Evolutionary conservation across 1,140 invertebrate genomes (phyloP).

Genomic region (Trichomalopsis sarcophagae): DNA sequence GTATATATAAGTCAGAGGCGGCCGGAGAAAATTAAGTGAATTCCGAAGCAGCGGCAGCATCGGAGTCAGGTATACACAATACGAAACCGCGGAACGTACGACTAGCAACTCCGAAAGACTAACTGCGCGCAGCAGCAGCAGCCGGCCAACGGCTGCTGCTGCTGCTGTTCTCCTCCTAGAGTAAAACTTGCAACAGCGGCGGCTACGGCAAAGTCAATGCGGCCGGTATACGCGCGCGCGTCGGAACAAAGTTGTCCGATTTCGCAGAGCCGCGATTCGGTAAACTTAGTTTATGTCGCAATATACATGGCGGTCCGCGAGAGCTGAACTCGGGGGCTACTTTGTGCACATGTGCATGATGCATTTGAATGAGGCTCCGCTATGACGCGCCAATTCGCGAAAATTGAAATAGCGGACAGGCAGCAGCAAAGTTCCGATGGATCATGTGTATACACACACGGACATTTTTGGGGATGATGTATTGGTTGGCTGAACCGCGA

Average conservation of each 20-base stretch:
- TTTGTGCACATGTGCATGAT: not conserved
- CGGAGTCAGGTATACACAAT: not conserved
- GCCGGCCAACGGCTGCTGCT: not conserved
- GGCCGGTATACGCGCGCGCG: not conserved
- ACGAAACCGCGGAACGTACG: conserved; percentile 2
- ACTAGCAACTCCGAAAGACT: not conserved
- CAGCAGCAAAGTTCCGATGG: not conserved
- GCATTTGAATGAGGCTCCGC: not conserved
- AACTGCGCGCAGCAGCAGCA: not conserved
- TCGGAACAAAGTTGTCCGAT: conserved; percentile 23
- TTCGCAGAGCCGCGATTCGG: conserved; percentile 21
- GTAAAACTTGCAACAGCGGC: conserved; percentile 3
- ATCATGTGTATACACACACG: not conserved
- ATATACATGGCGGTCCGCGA: not conserved
- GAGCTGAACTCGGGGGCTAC: not conserved
- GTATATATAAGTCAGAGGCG: not conserved
- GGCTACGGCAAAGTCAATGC: conserved; percentile 21
- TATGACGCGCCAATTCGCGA: not conserved
- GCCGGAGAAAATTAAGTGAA: not conserved
- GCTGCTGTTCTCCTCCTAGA: not conserved
- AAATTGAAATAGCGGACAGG: not conserved
- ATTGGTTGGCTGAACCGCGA: not conserved
- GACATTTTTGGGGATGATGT: not conserved
- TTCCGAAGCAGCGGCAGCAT: not conserved
- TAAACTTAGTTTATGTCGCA: conserved; percentile 29